Evolutionary conservation across 2,888 invertebrate genomes (phyloP), one percentile per base, ranked within the genome.

Genomic region (Dioctria linearis): DNA sequence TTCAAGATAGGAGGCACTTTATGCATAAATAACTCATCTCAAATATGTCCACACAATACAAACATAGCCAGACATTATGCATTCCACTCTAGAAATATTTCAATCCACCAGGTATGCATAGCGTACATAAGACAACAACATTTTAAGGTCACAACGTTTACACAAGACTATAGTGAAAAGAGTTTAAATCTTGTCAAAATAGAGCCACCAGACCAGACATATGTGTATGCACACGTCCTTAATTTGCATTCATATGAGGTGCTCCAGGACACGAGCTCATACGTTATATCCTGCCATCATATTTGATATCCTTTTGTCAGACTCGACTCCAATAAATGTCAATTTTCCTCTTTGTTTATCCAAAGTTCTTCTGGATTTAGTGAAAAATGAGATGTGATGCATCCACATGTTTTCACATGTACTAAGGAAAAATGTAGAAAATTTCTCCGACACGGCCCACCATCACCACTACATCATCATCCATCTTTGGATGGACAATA

Each of bases 321-420:
- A 9, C 51, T n/a, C 25, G 43, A 25, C 37, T 69, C 69, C 69
- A 69, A 69, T 69, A 69, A 69, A 69, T 69, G 69, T 69, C 69
- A 51, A 69, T 69, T 69, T 69, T n/a, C 39, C 69, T 69, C 69
- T 69, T 51, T 69, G 69, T 69, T 69, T 69, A 51, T 51, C 51
- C 69, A 39, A 39, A 69, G 69, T 51, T 69, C 49, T 69, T 69
- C 49, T 51, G 69, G 51, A 69, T 11, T 51, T 37, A 11, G 51
- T 9, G 51, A 69, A 49, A 37, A 49, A 25, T 69, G 46, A 69
- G 67, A 69, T 43, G 54, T 8, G 43, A 67, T 25, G 51, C 39
- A 49, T 25, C 11, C 25, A 66, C 51, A 69, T 69, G 40, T 51
- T 13, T 39, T 54, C 54, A n/a, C 54, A 54, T 25, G 54, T 25